A percentile compares a stretch with the other conserved stretches of the same genome.
Evolutionary conservation across 2,797 vertebrate genomes (phyloP).

Genomic region (Meda fulgida): DNA sequence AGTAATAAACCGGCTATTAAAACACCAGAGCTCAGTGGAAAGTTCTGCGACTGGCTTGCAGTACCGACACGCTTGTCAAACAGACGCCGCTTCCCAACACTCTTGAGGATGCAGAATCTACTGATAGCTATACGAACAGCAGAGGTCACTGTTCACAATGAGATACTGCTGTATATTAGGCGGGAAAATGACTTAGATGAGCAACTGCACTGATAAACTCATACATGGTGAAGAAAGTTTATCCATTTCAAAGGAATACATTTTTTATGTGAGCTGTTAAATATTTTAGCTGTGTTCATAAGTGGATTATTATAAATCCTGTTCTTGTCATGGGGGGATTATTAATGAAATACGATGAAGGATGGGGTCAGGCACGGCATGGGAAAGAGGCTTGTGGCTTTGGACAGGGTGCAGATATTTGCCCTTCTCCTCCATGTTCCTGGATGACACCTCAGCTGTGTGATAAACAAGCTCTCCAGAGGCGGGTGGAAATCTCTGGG

Average conservation of each 20-base stretch:
- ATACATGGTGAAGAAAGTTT: neutral
- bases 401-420: slow-evolving; percentile 46
- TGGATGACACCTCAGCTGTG: slow-evolving; percentile 48
- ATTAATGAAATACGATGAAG: slow-evolving; percentile 34
- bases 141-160: slow-evolving; percentile 43
- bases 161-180: neutral
- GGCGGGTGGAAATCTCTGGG: slow-evolving; percentile 38
- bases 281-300: slow-evolving; percentile 29
- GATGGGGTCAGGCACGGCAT: slow-evolving; percentile 27
- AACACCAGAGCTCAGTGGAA: neutral
- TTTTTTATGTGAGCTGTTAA: slow-evolving; percentile 1
- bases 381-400: slow-evolving; percentile 44
- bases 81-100: neutral
- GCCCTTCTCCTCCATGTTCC: slow-evolving; percentile 44
- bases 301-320: slow-evolving; percentile 34
- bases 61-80: neutral
- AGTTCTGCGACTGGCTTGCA: neutral
- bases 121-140: neutral
- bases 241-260: neutral
- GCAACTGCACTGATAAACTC: neutral
- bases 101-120: neutral
- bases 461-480: slow-evolving; percentile 32
- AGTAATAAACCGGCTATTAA: neutral
- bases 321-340: slow-evolving; percentile 20
- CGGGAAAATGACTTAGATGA: neutral